A percentile compares a stretch with the other conserved stretches of the same genome.
phyloP scores from a whole-genome alignment of 2,888 invertebrate genomes.

The Ramazzottius varieornatus region DNA sequence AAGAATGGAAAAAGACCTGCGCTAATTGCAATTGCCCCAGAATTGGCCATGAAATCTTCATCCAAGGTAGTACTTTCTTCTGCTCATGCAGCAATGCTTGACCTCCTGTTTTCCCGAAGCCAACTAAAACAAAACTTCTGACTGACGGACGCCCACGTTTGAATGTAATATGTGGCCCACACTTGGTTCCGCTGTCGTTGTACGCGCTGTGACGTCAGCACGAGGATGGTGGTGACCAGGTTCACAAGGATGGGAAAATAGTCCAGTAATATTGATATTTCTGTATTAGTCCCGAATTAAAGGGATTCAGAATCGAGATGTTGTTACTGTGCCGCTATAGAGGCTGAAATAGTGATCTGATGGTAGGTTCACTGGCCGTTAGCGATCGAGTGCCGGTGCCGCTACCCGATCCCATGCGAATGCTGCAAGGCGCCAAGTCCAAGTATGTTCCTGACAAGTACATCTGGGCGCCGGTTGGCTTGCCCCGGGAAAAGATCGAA shows the following conservation, averaged over 20 bases:
- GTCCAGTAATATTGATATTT: too few relatives aligned
- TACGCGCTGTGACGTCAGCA: too few relatives aligned
- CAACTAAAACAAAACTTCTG: too few relatives aligned
- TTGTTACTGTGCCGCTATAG: background rate
- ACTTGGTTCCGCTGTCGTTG: background rate
- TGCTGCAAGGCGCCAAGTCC: background rate
- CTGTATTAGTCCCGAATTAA: too few relatives aligned
- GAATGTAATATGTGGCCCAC: too few relatives aligned
- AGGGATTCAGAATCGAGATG: too few relatives aligned
- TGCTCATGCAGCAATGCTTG: too few relatives aligned
- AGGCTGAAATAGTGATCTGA: background rate
- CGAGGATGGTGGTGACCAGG: too few relatives aligned
- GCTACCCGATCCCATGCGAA: background rate
- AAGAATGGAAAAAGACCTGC: constrained; percentile 52
- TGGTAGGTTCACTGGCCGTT: background rate
- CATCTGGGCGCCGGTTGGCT: constrained; percentile 3
- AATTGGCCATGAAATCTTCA: constrained; percentile 63
- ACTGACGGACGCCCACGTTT: too few relatives aligned
- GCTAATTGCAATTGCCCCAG: constrained; percentile 70
- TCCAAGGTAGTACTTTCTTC: constrained; percentile 60
- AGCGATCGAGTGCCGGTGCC: background rate
- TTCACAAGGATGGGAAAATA: too few relatives aligned
- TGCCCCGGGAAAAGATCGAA: constrained; percentile 1
- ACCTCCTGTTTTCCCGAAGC: too few relatives aligned
- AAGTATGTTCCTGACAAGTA: background rate